Evolutionary conservation across 2,113 vertebrate genomes (phyloP).

Genomic region (Glaucomys volans): DNA sequence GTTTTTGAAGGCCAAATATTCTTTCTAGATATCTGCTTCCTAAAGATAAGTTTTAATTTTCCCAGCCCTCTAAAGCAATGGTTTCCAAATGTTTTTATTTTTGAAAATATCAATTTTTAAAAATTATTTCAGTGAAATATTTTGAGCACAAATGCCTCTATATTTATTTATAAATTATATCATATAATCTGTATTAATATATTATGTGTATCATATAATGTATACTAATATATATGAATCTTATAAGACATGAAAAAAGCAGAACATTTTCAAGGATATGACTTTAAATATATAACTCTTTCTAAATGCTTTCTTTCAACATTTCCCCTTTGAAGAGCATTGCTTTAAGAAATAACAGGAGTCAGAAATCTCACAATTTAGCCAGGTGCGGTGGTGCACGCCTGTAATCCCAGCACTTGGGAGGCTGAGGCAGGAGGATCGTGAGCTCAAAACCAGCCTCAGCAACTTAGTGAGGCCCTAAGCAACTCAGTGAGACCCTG

Average conservation of each 20-base stretch:
- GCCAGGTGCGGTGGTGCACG: no score
- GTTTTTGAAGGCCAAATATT: conserved; percentile 23
- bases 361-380: background rate
- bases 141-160: conserved; percentile 9
- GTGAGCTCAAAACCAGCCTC: no score
- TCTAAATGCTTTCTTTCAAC: background rate
- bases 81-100: conserved; percentile 9
- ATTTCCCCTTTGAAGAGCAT: background rate
- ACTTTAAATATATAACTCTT: background rate
- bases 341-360: background rate
- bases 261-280: background rate
- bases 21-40: background rate
- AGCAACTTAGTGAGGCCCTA: no score
- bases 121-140: background rate
- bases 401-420: no score
- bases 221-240: background rate
- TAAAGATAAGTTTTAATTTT: conserved; percentile 37
- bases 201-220: background rate
- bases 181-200: background rate
- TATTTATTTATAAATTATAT: conserved; percentile 25
- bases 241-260: conserved; percentile 8
- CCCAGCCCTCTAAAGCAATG: background rate
- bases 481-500: no score
- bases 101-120: background rate
- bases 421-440: no score